phyloP scores from a whole-genome alignment of 2,797 vertebrate species.

The Tachyglossus aculeatus region DNA sequence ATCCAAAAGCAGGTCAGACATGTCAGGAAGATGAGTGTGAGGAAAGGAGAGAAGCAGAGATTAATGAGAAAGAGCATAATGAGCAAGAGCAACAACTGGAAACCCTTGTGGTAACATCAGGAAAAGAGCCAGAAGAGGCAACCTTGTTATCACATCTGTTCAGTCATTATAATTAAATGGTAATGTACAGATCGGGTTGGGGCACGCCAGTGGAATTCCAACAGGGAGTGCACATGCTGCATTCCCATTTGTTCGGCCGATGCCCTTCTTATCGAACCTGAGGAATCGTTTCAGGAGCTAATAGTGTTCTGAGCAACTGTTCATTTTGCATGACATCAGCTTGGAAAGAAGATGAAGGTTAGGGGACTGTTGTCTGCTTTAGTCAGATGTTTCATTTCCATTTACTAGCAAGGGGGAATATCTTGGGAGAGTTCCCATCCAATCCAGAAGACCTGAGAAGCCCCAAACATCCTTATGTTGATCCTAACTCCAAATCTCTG shows the following conservation, averaged over 20 bases:
- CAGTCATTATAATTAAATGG: slow-evolving; percentile 61
- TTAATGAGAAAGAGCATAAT: slow-evolving; percentile 57
- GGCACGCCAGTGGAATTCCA: slow-evolving; percentile 51
- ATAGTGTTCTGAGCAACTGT: slow-evolving; percentile 63
- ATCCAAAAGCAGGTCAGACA: slow-evolving; percentile 28
- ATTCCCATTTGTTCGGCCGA: slow-evolving; percentile 8
- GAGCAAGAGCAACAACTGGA: slow-evolving; percentile 59
- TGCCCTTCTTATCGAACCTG: slow-evolving; percentile 40
- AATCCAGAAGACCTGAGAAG: slow-evolving; percentile 63
- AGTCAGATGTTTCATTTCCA: slow-evolving; percentile 63
- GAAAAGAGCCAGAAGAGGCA: slow-evolving; percentile 63
- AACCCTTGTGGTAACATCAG: slow-evolving; percentile 65
- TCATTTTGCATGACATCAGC: slow-evolving; percentile 68
- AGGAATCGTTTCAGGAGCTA: slow-evolving; percentile 41
- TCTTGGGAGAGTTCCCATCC: slow-evolving; percentile 57
- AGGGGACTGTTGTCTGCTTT: slow-evolving; percentile 57
- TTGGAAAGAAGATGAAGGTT: slow-evolving; percentile 60
- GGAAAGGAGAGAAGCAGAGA: slow-evolving; percentile 51
- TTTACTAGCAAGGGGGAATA: slow-evolving; percentile 51
- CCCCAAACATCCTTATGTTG: slow-evolving; percentile 57
- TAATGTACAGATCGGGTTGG: slow-evolving; percentile 48
- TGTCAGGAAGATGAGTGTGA: slow-evolving; percentile 26
- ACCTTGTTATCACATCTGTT: slow-evolving; percentile 67
- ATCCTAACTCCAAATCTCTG: slow-evolving; percentile 55
- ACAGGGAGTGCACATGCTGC: slow-evolving; percentile 25